These are phyloP conservation scores for Coronaproctus castanopsis DNA, from an alignment of 2,888 invertebrate species.

Conservation along the genomic window DNA sequence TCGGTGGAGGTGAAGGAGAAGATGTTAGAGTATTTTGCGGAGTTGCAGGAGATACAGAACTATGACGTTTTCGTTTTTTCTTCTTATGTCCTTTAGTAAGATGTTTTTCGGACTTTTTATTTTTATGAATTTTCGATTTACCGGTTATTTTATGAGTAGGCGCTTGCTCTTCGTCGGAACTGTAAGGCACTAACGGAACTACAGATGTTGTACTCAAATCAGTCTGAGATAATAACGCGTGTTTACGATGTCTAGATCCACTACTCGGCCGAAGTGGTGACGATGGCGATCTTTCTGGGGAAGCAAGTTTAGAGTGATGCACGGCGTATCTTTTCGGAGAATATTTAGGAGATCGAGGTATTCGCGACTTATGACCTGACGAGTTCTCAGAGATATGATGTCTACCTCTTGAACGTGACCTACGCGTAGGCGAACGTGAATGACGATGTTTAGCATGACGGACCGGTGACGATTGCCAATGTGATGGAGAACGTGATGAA, in stretches of 20 bases:
- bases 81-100: slow-evolving; percentile 7
- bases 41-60: background rate
- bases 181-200: slow-evolving; percentile 2
- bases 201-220: background rate
- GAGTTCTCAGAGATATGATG: background rate
- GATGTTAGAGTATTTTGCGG: background rate
- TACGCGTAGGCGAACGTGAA: slow-evolving; percentile 2
- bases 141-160: slow-evolving; percentile 1
- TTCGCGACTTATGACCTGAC: background rate
- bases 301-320: background rate
- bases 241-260: slow-evolving; percentile 1
- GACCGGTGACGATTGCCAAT: slow-evolving; percentile 1
- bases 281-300: background rate
- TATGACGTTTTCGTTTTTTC: slow-evolving; percentile 3
- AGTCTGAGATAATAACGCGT: background rate
- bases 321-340: slow-evolving; percentile 2
- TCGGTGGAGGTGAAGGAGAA: background rate
- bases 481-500: slow-evolving; percentile 3
- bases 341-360: background rate
- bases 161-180: background rate
- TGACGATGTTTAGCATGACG: background rate
- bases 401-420: slow-evolving; percentile 4
- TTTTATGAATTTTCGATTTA: slow-evolving; percentile 8
- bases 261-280: background rate
- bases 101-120: slow-evolving; percentile 7